Percentiles rank a stretch among this genome's conserved stretches.
Evolutionary conservation across 2,113 vertebrate species (phyloP).

Genomic region (Charadrius vociferus): DNA sequence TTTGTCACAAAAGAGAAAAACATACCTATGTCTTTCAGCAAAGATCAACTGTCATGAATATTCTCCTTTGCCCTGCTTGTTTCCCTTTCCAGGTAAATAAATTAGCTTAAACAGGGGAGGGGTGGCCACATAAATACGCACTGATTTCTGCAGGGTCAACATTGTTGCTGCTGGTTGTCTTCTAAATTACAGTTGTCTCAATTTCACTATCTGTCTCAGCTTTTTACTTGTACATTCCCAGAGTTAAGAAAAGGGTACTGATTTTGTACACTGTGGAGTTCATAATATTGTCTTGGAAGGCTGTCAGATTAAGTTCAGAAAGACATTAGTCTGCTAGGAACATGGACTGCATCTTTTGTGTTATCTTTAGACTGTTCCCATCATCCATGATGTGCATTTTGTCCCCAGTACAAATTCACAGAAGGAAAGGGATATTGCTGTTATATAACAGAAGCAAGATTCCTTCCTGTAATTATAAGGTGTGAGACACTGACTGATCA

Average conservation of each 20-base stretch:
- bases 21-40: not conserved
- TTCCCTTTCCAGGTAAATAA: not conserved
- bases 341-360: not conserved
- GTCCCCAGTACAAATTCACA: not conserved
- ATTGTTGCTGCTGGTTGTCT: not conserved
- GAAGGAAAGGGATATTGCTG: not conserved
- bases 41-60: not conserved
- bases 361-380: not conserved
- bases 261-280: not conserved
- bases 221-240: not conserved
- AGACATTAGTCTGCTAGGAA: not conserved
- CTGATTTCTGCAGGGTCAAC: not conserved
- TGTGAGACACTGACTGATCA: not conserved
- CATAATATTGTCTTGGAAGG: not conserved
- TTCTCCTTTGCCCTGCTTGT: not conserved
- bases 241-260: not conserved
- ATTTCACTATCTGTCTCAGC: not conserved
- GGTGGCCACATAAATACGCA: not conserved
- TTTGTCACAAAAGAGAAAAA: not conserved
- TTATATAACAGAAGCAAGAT: conserved; percentile 4
- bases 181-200: not conserved
- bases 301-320: not conserved
- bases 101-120: not conserved
- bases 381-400: not conserved
- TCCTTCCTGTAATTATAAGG: conserved; percentile 29